Base-by-base conservation (phyloP, 2,113 vertebrate species). In the Atherinomorus stipes region DNA sequence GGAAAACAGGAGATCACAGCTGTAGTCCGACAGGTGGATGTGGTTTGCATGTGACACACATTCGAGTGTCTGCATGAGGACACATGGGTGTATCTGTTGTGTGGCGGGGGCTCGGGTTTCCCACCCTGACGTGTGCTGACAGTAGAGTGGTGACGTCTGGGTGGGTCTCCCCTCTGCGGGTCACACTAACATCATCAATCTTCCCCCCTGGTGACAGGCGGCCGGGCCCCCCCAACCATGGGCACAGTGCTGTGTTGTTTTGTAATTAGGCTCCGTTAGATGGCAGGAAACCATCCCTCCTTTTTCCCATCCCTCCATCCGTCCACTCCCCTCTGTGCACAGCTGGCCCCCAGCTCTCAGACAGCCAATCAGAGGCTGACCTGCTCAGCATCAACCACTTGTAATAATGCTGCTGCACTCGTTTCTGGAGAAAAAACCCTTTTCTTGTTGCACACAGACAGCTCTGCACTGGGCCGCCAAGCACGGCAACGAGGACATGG, bases 101-200 rank as follows among this genome's bases (percentile, higher is more conserved):
- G 56, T 44, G 11, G 67, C 9, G 66, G 76, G 52, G 77, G 78
- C 81, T 69, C 34, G 8, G 51, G 71, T 78, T 85, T 34, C 64
- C 59, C 77, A 72, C 74, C 71, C 67, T 88, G 93, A 92, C 77
- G 83, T 71, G 83, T 16, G 89, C 87, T 93, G 93, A 93, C 92
- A 91, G 90, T 87, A 38, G 81, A 26, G 74, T 13, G 40, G 26
- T 84, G 86, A 90, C 92, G 85, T 90, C 82, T 92, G 93, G 91
- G 92, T 86, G 92, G 93, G 92, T 87, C 91, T 83, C 89, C 86
- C 77, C 92, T 93, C 93, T 80, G 71, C 72, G 64, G 94, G 94
- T 95, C 94, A 94, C 92, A 94, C 93, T 67, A 95, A 94, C 94
- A 95, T 94, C 94, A 95, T 95, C 94, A 94, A 95, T 95, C 94